phyloP scores from a whole-genome alignment of 2,797 vertebrate genomes.

The Phoxinus dragarum region DNA sequence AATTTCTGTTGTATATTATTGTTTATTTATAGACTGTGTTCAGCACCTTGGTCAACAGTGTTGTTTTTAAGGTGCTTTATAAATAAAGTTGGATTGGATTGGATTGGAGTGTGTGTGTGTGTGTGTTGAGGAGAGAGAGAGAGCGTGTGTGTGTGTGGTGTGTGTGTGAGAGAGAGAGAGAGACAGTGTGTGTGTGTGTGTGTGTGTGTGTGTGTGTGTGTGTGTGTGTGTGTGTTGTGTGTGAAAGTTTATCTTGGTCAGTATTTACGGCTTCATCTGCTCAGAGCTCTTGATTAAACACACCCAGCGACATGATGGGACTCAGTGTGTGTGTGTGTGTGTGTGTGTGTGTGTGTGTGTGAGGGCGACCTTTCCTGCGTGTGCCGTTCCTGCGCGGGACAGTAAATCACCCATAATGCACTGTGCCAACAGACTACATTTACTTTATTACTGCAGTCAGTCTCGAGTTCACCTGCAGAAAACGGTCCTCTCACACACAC shows the following conservation, averaged over 20 bases:
- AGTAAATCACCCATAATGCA: conserved; percentile 74
- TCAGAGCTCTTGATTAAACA: background rate
- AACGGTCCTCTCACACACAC: background rate
- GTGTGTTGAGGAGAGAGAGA: no score
- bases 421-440: conserved; percentile 67
- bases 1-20: no score
- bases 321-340: background rate
- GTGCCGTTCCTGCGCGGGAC: conserved; percentile 55
- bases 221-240: background rate
- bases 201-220: accelerated
- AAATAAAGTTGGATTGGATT: no score
- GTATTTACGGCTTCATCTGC: background rate
- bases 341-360: background rate
- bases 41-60: no score
- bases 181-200: background rate
- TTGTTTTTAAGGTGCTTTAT: no score
- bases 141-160: background rate
- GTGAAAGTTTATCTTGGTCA: background rate
- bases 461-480: conserved; percentile 47
- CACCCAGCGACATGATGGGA: background rate
- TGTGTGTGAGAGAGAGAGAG: background rate
- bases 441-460: conserved; percentile 65
- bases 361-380: conserved; percentile 63
- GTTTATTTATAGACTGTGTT: no score
- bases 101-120: background rate